These are phyloP conservation scores for Excalfactoria chinensis DNA, from an alignment of 2,113 vertebrate species.

Conservation along the genomic window DNA sequence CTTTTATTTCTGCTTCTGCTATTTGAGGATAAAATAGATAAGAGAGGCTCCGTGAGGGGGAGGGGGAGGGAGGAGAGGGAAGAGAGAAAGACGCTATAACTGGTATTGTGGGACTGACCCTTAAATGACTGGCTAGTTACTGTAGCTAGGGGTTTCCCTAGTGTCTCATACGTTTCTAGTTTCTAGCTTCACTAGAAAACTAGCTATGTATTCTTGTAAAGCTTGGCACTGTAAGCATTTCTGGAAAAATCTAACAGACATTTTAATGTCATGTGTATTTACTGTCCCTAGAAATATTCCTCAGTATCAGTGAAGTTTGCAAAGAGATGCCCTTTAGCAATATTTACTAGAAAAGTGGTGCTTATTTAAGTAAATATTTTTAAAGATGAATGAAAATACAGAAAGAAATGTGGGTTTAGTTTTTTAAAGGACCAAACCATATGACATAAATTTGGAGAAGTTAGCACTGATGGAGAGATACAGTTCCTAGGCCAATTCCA, in stretches of 20 bases:
- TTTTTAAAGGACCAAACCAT: not conserved
- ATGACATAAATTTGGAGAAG: not conserved
- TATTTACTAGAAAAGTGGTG: not conserved
- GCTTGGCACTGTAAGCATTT: constrained; percentile 26
- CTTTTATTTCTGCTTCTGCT: not conserved
- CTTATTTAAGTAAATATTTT: not conserved
- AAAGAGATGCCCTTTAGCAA: not conserved
- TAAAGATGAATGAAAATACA: not conserved
- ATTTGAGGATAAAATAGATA: not conserved
- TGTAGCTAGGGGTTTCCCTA: not conserved
- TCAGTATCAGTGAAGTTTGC: constrained; percentile 26
- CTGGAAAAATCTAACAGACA: constrained; percentile 34
- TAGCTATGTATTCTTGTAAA: constrained; percentile 34
- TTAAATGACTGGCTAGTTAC: not conserved
- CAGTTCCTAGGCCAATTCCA: not conserved
- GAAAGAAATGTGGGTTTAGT: not conserved
- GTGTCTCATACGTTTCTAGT: not conserved
- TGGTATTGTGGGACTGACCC: not conserved
- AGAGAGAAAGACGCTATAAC: not conserved
- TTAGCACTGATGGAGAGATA: not conserved
- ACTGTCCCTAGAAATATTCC: constrained; percentile 50
- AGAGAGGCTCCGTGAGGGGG: too few species aligned
- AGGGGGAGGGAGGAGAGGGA: too few species aligned
- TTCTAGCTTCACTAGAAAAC: constrained; percentile 30
- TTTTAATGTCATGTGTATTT: constrained; percentile 52